These are phyloP conservation scores for Plecturocebus donacophilus DNA, from an alignment of 2,113 vertebrate species.

Conservation along the genomic window DNA sequence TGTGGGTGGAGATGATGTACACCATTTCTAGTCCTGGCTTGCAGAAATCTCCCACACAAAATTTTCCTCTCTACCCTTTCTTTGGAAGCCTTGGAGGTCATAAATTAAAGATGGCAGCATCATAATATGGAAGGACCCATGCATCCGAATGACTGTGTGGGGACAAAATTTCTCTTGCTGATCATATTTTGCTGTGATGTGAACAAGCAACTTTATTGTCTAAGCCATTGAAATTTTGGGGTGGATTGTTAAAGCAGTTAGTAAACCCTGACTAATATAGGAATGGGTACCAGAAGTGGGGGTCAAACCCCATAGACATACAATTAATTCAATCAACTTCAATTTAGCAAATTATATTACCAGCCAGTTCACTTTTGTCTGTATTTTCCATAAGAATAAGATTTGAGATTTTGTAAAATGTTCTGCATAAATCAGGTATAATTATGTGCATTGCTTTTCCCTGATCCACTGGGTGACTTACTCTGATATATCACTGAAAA, in stretches of 20 bases:
- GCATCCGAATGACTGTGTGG: not conserved
- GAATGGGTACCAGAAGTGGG: not conserved
- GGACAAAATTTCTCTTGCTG: not conserved
- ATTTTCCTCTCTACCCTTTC: not conserved
- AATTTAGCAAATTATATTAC: not conserved
- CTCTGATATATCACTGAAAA: constrained; percentile 50
- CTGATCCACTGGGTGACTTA: not conserved
- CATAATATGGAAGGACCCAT: not conserved
- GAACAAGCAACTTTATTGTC: not conserved
- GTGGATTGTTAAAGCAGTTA: not conserved
- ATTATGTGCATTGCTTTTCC: constrained; percentile 22
- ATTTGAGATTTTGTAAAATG: constrained; percentile 48
- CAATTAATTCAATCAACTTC: not conserved
- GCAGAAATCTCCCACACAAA: not conserved
- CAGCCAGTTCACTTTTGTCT: not conserved
- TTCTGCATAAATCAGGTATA: constrained; percentile 56
- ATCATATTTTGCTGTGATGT: not conserved
- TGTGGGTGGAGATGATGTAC: not conserved
- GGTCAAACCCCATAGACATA: not conserved
- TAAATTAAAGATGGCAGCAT: not conserved
- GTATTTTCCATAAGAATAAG: constrained; percentile 40
- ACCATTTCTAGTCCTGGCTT: not conserved
- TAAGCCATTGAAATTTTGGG: not conserved
- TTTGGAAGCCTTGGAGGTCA: not conserved
- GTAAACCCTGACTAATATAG: not conserved